Evolutionary conservation across 2,113 vertebrate genomes (phyloP).

Genomic region (Carollia perspicillata): DNA sequence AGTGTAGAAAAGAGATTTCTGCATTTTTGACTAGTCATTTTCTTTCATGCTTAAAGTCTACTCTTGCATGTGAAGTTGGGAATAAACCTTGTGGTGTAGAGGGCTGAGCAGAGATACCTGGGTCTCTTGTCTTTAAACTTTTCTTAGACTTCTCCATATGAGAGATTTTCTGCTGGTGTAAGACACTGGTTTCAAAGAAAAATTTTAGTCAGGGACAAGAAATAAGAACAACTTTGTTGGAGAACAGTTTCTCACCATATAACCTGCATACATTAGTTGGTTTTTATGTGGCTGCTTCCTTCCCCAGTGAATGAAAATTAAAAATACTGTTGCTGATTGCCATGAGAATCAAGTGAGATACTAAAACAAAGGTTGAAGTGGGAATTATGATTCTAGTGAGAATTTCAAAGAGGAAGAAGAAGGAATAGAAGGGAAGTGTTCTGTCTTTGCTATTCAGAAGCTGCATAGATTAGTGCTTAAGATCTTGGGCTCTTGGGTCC

Average conservation of each 20-base stretch:
- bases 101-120: too few relatives aligned
- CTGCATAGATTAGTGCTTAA: fast-evolving
- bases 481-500: fast-evolving
- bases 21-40: not conserved
- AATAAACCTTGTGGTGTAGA: not conserved
- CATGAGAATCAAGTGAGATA: not conserved
- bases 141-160: not conserved
- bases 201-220: not conserved
- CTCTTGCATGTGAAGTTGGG: not conserved
- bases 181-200: not conserved
- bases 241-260: not conserved
- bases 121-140: not conserved
- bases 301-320: not conserved
- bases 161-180: not conserved
- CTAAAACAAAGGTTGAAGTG: not conserved
- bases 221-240: not conserved
- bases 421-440: fast-evolving
- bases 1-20: not conserved
- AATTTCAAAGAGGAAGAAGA: not conserved
- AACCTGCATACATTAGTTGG: not conserved
- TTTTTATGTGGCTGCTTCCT: not conserved
- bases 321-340: not conserved
- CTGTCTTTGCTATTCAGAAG: fast-evolving
- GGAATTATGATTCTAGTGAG: not conserved
- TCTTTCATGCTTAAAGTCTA: not conserved